These are phyloP conservation scores for Rambutsinella grinnellia DNA, from an alignment of 2,888 invertebrate species.

Conservation along the genomic window DNA sequence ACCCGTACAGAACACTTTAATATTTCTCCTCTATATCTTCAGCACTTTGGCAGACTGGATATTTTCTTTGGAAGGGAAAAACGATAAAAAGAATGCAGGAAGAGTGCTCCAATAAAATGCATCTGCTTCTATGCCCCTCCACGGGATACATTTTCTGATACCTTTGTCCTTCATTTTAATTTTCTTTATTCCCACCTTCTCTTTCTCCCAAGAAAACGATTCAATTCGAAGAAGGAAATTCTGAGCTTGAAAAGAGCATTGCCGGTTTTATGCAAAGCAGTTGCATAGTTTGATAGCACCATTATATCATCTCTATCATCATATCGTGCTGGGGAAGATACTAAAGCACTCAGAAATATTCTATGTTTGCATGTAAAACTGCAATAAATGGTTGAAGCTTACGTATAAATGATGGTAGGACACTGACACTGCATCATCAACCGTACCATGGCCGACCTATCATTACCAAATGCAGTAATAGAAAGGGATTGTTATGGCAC, in stretches of 20 bases:
- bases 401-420: neutral
- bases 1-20: neutral
- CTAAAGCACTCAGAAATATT: no score
- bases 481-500: no score
- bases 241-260: no score
- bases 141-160: no score
- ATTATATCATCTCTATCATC: no score
- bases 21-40: no score
- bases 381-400: conserved; percentile 41
- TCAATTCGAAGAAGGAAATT: neutral
- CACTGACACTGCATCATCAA: neutral
- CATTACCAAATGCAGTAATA: no score
- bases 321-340: no score
- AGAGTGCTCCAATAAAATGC: conserved; percentile 59
- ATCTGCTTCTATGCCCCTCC: no score
- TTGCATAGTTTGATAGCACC: conserved; percentile 24
- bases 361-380: conserved; percentile 44
- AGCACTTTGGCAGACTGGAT: no score
- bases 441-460: neutral
- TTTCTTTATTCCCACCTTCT: neutral
- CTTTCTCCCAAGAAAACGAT: neutral
- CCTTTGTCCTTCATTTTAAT: conserved; percentile 20
- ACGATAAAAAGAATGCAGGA: conserved; percentile 21
- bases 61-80: conserved; percentile 18
- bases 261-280: conserved; percentile 37